Conservation (phyloP, 2,113 vertebrate genomes). For the Megaleporinus macrocephalus region DNA sequence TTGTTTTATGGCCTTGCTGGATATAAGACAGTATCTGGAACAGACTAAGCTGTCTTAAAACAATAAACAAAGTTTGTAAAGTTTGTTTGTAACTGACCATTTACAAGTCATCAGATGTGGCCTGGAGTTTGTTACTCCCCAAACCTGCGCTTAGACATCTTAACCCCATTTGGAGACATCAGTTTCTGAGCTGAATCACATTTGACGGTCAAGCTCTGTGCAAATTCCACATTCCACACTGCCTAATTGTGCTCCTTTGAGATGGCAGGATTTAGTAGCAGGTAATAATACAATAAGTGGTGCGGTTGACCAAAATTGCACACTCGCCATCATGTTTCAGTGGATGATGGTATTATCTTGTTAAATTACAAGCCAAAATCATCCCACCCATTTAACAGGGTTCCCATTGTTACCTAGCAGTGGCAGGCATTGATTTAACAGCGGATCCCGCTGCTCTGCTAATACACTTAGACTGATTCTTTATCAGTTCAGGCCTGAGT, state of each 20-base stretch:
- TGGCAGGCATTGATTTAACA: conserved; percentile 29
- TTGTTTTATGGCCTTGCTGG: no score
- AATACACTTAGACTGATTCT: conserved; percentile 47
- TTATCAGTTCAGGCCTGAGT: conserved; percentile 46
- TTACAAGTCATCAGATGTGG: no score
- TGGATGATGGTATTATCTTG: conserved; percentile 5
- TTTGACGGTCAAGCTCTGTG: no score
- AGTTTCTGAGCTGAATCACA: no score
- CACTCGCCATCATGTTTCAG: conserved; percentile 2
- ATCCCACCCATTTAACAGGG: background rate
- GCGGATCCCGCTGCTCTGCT: conserved; percentile 36
- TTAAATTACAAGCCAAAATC: conserved; percentile 30
- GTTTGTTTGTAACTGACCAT: no score
- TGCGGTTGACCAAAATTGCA: conserved; percentile 35
- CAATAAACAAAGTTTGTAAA: no score
- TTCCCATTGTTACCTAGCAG: background rate
- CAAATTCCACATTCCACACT: no score
- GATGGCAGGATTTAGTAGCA: background rate
- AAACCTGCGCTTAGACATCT: no score
- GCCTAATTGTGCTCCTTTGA: background rate
- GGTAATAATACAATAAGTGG: conserved; percentile 30
- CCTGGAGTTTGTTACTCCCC: no score
- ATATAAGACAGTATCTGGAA: no score
- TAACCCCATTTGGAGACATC: no score
- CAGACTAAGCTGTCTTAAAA: no score